phyloP scores from a whole-genome alignment of 2,113 vertebrate genomes.

The Gopherus flavomarginatus region DNA sequence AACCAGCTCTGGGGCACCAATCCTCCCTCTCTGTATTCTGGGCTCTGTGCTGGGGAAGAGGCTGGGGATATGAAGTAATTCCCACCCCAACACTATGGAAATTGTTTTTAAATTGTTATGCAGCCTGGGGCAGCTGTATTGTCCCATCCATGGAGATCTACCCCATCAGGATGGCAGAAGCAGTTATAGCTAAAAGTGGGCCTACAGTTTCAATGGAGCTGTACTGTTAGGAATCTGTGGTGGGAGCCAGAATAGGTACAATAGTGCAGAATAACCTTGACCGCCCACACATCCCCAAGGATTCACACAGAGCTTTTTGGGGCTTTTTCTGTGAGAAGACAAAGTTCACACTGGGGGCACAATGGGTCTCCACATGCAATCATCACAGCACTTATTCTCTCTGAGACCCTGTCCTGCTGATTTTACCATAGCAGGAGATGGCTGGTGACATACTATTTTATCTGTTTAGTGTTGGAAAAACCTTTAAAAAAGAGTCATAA shows the following conservation, averaged over 20 bases:
- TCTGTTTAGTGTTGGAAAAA: accelerated
- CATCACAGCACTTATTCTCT: background rate
- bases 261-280: no score
- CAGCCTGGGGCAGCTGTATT: no score
- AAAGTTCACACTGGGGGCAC: background rate
- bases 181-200: no score
- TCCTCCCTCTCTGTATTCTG: background rate
- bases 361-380: background rate
- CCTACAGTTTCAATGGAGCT: no score
- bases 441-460: accelerated
- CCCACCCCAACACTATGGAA: no score
- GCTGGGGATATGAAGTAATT: accelerated
- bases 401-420: background rate
- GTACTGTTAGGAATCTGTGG: no score
- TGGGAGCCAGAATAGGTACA: no score
- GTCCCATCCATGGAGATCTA: no score
- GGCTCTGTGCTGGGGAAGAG: background rate
- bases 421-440: background rate
- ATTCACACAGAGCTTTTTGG: background rate
- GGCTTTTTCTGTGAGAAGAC: background rate
- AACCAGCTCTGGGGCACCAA: background rate
- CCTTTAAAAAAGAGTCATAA: background rate
- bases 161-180: no score
- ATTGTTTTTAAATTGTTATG: no score
- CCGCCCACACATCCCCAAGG: no score